Percentiles rank a stretch among this genome's conserved stretches.
Conservation (phyloP, 2,888 invertebrate genomes). For the Acanthosoma haemorrhoidale region DNA sequence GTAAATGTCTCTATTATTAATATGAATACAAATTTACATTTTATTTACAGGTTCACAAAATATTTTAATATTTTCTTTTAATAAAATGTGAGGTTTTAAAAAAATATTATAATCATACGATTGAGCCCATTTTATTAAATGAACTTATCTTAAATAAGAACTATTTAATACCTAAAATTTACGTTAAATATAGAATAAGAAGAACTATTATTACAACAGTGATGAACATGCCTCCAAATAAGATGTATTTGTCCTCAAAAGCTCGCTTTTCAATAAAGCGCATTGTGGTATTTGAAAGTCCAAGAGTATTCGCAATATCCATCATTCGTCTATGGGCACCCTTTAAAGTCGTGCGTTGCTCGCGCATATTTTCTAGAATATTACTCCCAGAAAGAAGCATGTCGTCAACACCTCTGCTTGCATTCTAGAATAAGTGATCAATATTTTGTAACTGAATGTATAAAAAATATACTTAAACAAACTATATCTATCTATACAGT, state of each 20-base stretch:
- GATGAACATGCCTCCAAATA: slow-evolving; percentile 80
- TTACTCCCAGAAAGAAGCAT: slow-evolving; percentile 70
- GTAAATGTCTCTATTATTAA: too few species aligned
- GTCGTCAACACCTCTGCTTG: slow-evolving; percentile 81
- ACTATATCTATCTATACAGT: too few species aligned
- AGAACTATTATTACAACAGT: slow-evolving; percentile 74
- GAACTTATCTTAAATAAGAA: too few species aligned
- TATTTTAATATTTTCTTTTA: too few species aligned
- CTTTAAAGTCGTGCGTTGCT: slow-evolving; percentile 78
- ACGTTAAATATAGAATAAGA: slow-evolving; percentile 52
- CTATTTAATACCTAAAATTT: too few species aligned
- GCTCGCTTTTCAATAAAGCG: slow-evolving; percentile 83
- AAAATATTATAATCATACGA: too few species aligned
- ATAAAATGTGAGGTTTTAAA: too few species aligned
- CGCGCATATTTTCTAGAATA: slow-evolving; percentile 72
- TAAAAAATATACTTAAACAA: too few species aligned
- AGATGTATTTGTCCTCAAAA: slow-evolving; percentile 79
- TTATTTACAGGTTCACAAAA: too few species aligned
- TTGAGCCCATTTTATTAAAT: too few species aligned
- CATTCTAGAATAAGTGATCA: slow-evolving; percentile 51
- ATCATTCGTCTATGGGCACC: slow-evolving; percentile 79
- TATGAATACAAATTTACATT: too few species aligned
- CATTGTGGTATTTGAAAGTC: slow-evolving; percentile 92
- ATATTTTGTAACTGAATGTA: neutral
- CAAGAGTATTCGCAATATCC: slow-evolving; percentile 85